A percentile compares a stretch with the other conserved stretches of the same genome.
These are phyloP conservation scores for Maconellicoccus hirsutus DNA, from an alignment of 1,140 invertebrate genomes.

Conservation along the genomic window DNA sequence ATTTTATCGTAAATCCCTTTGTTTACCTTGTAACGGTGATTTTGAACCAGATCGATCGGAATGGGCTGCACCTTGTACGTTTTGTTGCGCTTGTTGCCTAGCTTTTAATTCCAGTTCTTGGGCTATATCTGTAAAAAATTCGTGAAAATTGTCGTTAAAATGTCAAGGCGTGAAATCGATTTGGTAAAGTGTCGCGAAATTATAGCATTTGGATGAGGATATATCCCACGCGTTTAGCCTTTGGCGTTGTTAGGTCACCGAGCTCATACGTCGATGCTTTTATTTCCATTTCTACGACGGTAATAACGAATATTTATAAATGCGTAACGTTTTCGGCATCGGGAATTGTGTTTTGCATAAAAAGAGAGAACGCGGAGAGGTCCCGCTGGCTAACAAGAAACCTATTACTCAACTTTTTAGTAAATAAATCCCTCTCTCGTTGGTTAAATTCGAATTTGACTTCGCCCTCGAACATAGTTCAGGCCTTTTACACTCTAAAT, in stretches of 20 bases:
- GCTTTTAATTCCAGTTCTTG: conserved; percentile 74
- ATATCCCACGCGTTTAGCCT: not conserved
- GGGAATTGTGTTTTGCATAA: conserved; percentile 4
- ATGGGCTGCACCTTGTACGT: conserved; percentile 12
- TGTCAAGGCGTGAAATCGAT: not conserved
- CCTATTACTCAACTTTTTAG: conserved; percentile 15
- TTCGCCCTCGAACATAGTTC: not conserved
- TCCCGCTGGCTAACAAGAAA: conserved; percentile 10
- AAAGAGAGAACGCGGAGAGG: conserved; percentile 7
- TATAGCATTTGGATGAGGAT: not conserved
- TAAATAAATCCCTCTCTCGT: conserved; percentile 14
- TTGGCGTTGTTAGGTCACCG: not conserved
- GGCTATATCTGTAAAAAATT: conserved; percentile 58
- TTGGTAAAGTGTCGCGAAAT: not conserved
- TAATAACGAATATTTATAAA: conserved; percentile 7
- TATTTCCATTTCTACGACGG: not conserved
- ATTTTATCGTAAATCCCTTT: conserved; percentile 5
- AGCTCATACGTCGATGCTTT: not conserved
- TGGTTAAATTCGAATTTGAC: conserved; percentile 9
- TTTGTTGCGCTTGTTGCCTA: conserved; percentile 42
- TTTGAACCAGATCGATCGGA: conserved; percentile 11
- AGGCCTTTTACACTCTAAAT: conserved; percentile 21
- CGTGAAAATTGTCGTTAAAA: too few relatives aligned
- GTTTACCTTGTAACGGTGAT: conserved; percentile 14
- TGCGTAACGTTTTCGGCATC: conserved; percentile 4